Conservation (phyloP, 2,888 invertebrate genomes). For the Gymnocheta viridis region DNA sequence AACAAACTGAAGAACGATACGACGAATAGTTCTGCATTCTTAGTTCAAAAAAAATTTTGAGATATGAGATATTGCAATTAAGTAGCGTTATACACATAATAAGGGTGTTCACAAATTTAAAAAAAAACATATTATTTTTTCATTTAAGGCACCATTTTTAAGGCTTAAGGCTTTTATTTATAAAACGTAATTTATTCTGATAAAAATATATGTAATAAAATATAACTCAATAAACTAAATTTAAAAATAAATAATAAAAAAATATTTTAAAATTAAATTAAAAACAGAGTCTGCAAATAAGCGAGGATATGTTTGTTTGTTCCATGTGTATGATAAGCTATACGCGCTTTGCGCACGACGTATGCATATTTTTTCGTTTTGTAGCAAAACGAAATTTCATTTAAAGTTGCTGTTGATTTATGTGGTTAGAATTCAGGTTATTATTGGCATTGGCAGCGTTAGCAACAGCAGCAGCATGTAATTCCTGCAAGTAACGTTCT, state of each 20-base stretch:
- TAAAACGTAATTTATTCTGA: background rate
- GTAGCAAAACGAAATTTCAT: background rate
- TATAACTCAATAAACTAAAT: constrained; percentile 46
- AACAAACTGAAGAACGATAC: no score
- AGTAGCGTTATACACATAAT: no score
- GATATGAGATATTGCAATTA: no score
- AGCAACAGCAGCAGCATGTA: constrained; percentile 70
- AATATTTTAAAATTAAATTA: constrained; percentile 41
- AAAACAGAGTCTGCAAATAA: constrained; percentile 65
- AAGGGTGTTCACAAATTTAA: no score
- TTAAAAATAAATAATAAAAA: constrained; percentile 55
- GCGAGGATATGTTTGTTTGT: constrained; percentile 62
- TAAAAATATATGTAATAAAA: constrained; percentile 14
- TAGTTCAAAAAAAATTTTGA: no score
- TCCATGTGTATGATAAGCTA: constrained; percentile 20
- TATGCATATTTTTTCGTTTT: background rate
- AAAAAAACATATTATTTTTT: background rate
- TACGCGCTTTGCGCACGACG: background rate
- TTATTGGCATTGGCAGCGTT: constrained; percentile 55
- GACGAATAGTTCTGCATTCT: no score
- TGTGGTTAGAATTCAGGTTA: constrained; percentile 53
- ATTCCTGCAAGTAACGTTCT: constrained; percentile 76
- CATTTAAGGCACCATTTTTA: constrained; percentile 57
- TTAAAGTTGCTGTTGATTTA: constrained; percentile 66
- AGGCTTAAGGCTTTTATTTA: constrained; percentile 48